Evolutionary conservation across 2,888 invertebrate genomes (phyloP).

Genomic region (Girardia tigrina): DNA sequence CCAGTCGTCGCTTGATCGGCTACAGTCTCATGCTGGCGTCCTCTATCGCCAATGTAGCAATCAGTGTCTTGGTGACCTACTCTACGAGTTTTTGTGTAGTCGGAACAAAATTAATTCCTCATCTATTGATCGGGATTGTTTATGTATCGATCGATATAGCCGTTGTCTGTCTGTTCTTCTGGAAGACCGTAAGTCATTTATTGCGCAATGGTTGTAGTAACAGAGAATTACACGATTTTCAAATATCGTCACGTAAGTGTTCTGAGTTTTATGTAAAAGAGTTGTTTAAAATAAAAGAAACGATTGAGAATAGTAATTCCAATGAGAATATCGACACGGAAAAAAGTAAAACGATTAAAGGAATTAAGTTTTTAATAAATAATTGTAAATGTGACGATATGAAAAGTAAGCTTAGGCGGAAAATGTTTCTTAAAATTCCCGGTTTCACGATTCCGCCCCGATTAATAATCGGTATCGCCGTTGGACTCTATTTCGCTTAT

Average conservation of each 20-base stretch:
- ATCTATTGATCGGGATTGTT: not conserved
- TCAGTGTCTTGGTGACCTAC: not conserved
- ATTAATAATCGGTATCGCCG: not conserved
- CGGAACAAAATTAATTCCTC: not conserved
- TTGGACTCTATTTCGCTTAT: not conserved
- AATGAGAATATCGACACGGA: too few relatives aligned
- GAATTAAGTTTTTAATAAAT: not conserved
- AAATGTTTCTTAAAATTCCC: not conserved
- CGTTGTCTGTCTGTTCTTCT: not conserved
- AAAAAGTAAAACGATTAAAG: too few relatives aligned
- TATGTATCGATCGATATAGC: not conserved
- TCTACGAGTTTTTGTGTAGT: not conserved
- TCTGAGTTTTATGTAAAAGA: not conserved
- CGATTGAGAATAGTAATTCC: not conserved
- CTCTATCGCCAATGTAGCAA: not conserved
- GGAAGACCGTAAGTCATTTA: not conserved
- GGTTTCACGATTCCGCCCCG: not conserved
- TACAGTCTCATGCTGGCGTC: not conserved
- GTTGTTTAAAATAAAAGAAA: not conserved
- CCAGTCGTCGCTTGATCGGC: not conserved
- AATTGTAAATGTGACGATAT: not conserved
- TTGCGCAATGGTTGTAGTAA: not conserved
- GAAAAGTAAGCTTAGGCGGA: not conserved
- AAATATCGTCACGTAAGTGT: not conserved
- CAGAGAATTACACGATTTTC: not conserved